Evolutionary conservation across 2,888 invertebrate species (phyloP), one percentile per base, ranked within the genome.

Genomic region (Hyles lineata): DNA sequence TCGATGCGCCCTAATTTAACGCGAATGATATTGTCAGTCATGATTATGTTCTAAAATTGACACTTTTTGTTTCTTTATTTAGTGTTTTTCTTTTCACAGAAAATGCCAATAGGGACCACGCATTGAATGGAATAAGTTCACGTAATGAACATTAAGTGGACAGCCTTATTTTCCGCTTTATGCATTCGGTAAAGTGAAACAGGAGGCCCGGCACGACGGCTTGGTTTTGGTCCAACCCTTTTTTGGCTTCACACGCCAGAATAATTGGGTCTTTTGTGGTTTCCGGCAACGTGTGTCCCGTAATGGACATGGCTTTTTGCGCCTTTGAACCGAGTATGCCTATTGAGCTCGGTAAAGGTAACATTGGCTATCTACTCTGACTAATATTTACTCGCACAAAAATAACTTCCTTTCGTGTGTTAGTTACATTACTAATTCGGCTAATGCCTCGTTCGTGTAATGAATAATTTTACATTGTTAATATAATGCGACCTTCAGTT

Each of bases 231-330:
- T 85, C 87, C 85, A 89, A 90, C 88, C 90, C 88, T 87, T 91
- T 91, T 90, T 89, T 88, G 88, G 89, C 87, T 89, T 88, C 89
- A 88, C 90, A 84, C 88, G 86, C 85, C 84, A 85, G 84, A 85
- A 90, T 92, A 91, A 92, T 91, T 91, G 91, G 90, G 90, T 90
- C 90, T 90, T 91, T 90, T 92, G 91, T 90, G 92, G 92, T 90
- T 86, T 86, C 85, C 87, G 86, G 79, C 86, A 82, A 87, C 90
- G 89, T 89, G 89, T 88, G 87, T 84, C 85, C 82, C 80, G 86
- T 90, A 91, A 91, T 90, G 87, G 89, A 84, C 83, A 83, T 80
- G 85, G 85, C 83, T 89, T 90, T 90, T 90, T 89, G 83, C 86
- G 83, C 88, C 87, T 90, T 90, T 89, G 87, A 87, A 82, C 83